These are phyloP conservation scores for Peromyscus nudipes DNA, from an alignment of 2,797 vertebrate species.

Conservation along the genomic window DNA sequence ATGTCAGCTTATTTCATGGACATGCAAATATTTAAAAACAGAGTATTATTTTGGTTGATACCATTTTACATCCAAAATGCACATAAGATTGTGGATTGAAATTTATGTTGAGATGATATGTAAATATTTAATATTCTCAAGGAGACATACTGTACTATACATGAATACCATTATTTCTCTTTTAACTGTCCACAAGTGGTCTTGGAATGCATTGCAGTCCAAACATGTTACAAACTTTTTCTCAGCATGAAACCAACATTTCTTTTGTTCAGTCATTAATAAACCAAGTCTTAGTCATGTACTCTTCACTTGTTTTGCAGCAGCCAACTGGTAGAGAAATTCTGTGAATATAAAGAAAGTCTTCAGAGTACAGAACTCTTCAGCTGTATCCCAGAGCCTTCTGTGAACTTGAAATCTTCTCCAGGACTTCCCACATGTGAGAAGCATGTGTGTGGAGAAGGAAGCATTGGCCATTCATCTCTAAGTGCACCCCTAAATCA, in stretches of 20 bases:
- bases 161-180: not conserved
- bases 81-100: not conserved
- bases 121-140: not conserved
- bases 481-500: not conserved
- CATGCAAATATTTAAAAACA: not conserved
- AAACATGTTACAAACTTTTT: no score
- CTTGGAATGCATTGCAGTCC: not conserved
- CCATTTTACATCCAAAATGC: not conserved
- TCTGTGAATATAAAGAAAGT: not conserved
- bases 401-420: not conserved
- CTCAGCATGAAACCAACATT: not conserved
- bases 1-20: not conserved
- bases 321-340: not conserved
- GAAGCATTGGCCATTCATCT: not conserved
- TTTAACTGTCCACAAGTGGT: not conserved
- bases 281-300: no score
- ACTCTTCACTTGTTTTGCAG: not conserved
- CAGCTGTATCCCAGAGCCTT: not conserved
- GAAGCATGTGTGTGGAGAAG: not conserved
- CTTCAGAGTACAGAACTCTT: not conserved
- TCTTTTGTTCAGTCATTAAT: not conserved
- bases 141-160: not conserved
- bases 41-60: not conserved
- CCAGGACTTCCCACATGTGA: not conserved
- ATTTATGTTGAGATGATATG: not conserved